Percentiles rank a stretch among this genome's conserved stretches.
phyloP scores from a whole-genome alignment of 2,888 invertebrate species.

The Mimumesa dahlbomi region DNA sequence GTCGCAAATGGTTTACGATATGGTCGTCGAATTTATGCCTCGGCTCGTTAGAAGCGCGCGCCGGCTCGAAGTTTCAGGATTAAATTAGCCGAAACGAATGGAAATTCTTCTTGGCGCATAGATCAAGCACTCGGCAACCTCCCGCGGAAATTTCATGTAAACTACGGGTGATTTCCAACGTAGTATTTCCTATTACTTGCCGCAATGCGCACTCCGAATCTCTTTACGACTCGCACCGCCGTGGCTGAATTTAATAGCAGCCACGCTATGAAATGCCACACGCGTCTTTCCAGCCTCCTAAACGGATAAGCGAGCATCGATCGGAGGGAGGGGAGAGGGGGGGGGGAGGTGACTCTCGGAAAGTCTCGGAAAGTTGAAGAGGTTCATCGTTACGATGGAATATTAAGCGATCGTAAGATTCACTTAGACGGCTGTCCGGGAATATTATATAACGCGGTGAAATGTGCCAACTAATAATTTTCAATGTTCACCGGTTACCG shows the following conservation, averaged over 20 bases:
- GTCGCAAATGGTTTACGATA: constrained; percentile 30
- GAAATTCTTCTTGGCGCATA: not conserved
- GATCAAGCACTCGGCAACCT: not conserved
- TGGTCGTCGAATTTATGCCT: constrained; percentile 15
- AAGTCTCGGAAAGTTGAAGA: not conserved
- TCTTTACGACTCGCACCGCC: constrained; percentile 8
- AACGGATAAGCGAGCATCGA: constrained; percentile 10
- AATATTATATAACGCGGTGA: too few relatives aligned
- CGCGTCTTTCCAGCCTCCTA: constrained; percentile 22
- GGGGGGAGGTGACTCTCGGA: too few relatives aligned
- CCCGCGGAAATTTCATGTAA: not conserved
- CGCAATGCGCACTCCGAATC: not conserved
- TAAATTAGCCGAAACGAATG: constrained; percentile 41
- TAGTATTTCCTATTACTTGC: constrained; percentile 16
- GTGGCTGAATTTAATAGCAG: constrained; percentile 17
- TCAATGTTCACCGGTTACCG: too few relatives aligned
- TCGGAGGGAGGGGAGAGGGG: not conserved
- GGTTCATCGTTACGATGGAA: not conserved
- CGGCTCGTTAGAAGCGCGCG: constrained; percentile 38
- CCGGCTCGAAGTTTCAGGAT: constrained; percentile 1
- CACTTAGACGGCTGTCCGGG: too few relatives aligned
- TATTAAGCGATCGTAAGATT: too few relatives aligned
- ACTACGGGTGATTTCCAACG: not conserved
- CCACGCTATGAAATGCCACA: constrained; percentile 22
- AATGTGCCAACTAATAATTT: too few relatives aligned